Evolutionary conservation across 2,113 vertebrate species (phyloP), one percentile per base, ranked within the genome.

Genomic region (Rhabdornis inornatus): DNA sequence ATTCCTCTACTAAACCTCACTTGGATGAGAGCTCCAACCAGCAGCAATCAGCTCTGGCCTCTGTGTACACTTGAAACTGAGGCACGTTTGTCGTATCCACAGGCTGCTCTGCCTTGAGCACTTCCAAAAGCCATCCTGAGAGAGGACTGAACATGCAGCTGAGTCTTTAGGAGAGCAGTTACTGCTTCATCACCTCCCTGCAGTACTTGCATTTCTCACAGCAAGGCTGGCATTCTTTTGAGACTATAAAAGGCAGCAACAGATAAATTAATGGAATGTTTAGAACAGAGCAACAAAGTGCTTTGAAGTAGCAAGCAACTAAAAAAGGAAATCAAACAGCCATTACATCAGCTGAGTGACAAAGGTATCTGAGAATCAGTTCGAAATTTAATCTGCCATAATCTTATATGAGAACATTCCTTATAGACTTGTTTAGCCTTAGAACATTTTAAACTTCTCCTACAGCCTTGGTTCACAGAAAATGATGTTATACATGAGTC

Each of bases 191-290:
- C 64, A 77, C 28, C 55, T 87, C 82, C 69, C 66, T 47, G 44
- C n/a, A 81, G 40, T 42, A 82, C 27, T 65, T 49, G 37, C 11
- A 59, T 55, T 83, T 88, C 71, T 94, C 55, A 44, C 42, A 64
- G 49, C 66, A 83, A 76, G 76, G 56, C 65, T 83, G 66, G 55
- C 72, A 53, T 81, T 81, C 72, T 91, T 89, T 72, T 56, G 22
- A 91, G 35, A 77, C 53, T 89, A 63, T 79, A 80, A 92, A 84
- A 94, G 59, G 77, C 63, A 95, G 64, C 77, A 95, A 72, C 16
- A 89, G 63, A 89, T 60, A 83, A 96, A 92, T 76, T 64, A 92
- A 87, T 22, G 50, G 3, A 8, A 72, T 87, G 83, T 83, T 87
- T 72, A 92, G 78, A 85, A 70, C 33, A 59, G 3, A 76, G 71